Conservation (phyloP, 1,140 invertebrate species). For the Lordiphosa collinella region DNA sequence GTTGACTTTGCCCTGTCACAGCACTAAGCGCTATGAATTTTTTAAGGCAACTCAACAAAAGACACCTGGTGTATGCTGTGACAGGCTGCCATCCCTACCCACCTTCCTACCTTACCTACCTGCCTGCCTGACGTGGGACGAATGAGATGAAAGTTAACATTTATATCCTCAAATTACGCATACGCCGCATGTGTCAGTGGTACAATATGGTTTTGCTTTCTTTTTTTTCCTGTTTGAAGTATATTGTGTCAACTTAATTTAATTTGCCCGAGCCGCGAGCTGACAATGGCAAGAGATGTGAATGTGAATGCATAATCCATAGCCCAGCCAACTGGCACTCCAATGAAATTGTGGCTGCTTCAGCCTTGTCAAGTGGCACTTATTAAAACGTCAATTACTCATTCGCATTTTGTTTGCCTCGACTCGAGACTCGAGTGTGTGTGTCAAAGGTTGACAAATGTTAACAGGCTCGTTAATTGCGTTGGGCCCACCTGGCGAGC, state of each 20-base stretch:
- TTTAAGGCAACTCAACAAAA: slow-evolving; percentile 6
- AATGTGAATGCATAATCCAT: slow-evolving; percentile 7
- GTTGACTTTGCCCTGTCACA: slow-evolving; percentile 12
- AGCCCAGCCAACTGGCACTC: background rate
- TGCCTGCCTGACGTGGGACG: background rate
- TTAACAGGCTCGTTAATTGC: slow-evolving; percentile 45
- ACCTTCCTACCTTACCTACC: background rate
- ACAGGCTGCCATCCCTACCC: background rate
- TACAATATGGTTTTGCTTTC: slow-evolving; percentile 22
- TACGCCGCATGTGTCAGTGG: slow-evolving; percentile 24
- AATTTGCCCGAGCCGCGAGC: slow-evolving; percentile 25
- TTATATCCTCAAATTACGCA: slow-evolving; percentile 44
- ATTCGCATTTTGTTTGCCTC: slow-evolving; percentile 43
- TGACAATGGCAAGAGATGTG: slow-evolving; percentile 28
- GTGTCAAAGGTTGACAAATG: slow-evolving; percentile 22
- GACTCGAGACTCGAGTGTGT: slow-evolving; percentile 24
- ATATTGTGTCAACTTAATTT: slow-evolving; percentile 42
- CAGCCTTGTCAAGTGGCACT: slow-evolving; percentile 40
- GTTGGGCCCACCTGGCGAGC: slow-evolving; percentile 17
- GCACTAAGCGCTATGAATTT: slow-evolving; percentile 8
- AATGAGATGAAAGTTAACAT: slow-evolving; percentile 20
- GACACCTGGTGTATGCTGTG: slow-evolving; percentile 8
- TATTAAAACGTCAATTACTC: slow-evolving; percentile 69
- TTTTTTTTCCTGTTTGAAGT: slow-evolving; percentile 4
- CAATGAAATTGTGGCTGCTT: slow-evolving; percentile 12